These are phyloP conservation scores for Pelmatolapia mariae DNA, from an alignment of 2,113 vertebrate genomes.

Conservation along the genomic window DNA sequence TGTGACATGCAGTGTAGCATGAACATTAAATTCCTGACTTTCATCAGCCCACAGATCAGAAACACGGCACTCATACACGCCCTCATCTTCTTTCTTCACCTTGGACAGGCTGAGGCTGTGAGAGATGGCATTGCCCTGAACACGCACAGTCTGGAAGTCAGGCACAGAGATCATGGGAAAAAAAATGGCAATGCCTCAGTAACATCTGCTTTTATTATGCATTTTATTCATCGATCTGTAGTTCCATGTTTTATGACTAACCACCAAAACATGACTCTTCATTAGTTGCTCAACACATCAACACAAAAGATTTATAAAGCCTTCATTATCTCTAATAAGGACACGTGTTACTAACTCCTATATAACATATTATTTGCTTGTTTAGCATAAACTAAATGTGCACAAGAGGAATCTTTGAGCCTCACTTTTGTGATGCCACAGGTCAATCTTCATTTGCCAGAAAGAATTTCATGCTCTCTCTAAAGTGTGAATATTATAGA, in stretches of 20 bases:
- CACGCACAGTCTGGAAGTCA: constrained; percentile 82
- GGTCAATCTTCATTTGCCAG: background rate
- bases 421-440: background rate
- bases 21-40: constrained; percentile 85
- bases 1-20: constrained; percentile 79
- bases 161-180: background rate
- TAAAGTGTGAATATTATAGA: background rate
- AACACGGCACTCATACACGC: constrained; percentile 91
- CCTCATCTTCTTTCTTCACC: constrained; percentile 85
- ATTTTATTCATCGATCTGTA: background rate
- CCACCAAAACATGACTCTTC: background rate
- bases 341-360: background rate
- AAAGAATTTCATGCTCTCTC: background rate
- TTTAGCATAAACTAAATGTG: background rate
- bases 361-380: background rate
- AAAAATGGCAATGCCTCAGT: background rate
- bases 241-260: background rate
- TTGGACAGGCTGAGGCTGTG: constrained; percentile 87
- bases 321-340: background rate
- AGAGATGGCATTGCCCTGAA: constrained; percentile 93
- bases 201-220: background rate
- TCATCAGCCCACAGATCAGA: constrained; percentile 87
- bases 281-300: background rate
- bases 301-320: background rate
- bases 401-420: background rate